These are phyloP conservation scores for Pterostichus niger DNA, from an alignment of 2,888 invertebrate genomes.

Conservation along the genomic window DNA sequence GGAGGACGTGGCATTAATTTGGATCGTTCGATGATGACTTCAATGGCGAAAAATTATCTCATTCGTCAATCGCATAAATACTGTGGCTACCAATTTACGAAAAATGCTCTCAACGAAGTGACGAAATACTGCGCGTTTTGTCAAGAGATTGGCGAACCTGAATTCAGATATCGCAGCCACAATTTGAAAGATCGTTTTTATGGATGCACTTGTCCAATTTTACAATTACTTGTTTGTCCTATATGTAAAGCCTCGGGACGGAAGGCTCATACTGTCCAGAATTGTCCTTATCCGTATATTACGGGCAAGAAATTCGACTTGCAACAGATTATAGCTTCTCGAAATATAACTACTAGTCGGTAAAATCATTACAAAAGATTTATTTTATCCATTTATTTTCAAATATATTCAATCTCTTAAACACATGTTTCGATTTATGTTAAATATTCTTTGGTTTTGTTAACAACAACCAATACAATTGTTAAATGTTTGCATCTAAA, in stretches of 20 bases:
- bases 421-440: too few species aligned
- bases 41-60: neutral
- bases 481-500: too few species aligned
- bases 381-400: too few species aligned
- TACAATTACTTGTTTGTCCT: neutral
- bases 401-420: too few species aligned
- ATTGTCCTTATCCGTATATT: neutral
- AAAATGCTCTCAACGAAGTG: neutral
- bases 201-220: neutral
- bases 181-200: neutral
- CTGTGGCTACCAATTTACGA: neutral
- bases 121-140: neutral
- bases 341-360: too few species aligned
- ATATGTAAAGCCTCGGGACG: neutral
- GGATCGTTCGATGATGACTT: too few species aligned
- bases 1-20: too few species aligned
- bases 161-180: neutral
- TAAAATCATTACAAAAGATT: too few species aligned
- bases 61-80: neutral
- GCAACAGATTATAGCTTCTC: too few species aligned
- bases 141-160: neutral
- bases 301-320: too few species aligned
- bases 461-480: too few species aligned
- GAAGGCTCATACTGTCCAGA: neutral
- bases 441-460: too few species aligned